A percentile compares a stretch with the other conserved stretches of the same genome.
Evolutionary conservation across 2,888 invertebrate species (phyloP).

Genomic region (Drosophila ustulata): DNA sequence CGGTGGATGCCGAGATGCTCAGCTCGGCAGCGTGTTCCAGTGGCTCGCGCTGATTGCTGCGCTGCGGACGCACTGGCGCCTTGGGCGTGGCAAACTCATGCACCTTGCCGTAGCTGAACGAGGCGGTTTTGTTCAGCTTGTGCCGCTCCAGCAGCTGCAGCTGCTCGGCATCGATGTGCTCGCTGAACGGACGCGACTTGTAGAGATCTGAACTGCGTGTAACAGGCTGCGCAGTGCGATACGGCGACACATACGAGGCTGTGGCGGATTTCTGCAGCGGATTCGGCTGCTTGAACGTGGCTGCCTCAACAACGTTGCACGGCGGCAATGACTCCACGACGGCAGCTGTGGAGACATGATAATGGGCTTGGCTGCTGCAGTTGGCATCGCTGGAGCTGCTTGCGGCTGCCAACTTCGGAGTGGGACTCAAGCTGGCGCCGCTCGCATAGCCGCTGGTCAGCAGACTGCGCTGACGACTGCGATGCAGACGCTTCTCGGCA

Average conservation of each 20-base stretch:
- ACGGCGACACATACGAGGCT: slow-evolving; percentile 76
- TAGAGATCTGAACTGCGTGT: slow-evolving; percentile 57
- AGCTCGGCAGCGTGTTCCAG: slow-evolving; percentile 22
- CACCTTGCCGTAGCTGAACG: slow-evolving; percentile 76
- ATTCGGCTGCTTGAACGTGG: slow-evolving; percentile 61
- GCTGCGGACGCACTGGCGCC: slow-evolving; percentile 53
- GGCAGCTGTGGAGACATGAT: slow-evolving; percentile 80
- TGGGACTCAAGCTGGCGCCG: slow-evolving; percentile 83
- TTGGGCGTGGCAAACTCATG: slow-evolving; percentile 46
- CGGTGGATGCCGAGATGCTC: slow-evolving; percentile 83
- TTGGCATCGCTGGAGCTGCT: slow-evolving; percentile 76
- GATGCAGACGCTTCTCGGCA: slow-evolving; percentile 87
- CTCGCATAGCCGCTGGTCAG: slow-evolving; percentile 82
- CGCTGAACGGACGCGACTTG: slow-evolving; percentile 84
- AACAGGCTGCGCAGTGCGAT: slow-evolving; percentile 64
- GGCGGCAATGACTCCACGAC: slow-evolving; percentile 37
- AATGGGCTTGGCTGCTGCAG: slow-evolving; percentile 83
- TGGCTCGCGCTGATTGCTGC: slow-evolving; percentile 16
- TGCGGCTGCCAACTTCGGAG: slow-evolving; percentile 82
- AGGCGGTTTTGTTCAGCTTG: slow-evolving; percentile 84
- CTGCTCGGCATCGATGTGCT: slow-evolving; percentile 78
- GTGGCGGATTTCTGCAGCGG: slow-evolving; percentile 75
- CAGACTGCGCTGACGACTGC: slow-evolving; percentile 86
- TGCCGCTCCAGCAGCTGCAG: slow-evolving; percentile 71
- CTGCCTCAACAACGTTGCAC: slow-evolving; percentile 23